Evolutionary conservation across 2,797 vertebrate genomes (phyloP).

Genomic region (Serranus cabrilla): DNA sequence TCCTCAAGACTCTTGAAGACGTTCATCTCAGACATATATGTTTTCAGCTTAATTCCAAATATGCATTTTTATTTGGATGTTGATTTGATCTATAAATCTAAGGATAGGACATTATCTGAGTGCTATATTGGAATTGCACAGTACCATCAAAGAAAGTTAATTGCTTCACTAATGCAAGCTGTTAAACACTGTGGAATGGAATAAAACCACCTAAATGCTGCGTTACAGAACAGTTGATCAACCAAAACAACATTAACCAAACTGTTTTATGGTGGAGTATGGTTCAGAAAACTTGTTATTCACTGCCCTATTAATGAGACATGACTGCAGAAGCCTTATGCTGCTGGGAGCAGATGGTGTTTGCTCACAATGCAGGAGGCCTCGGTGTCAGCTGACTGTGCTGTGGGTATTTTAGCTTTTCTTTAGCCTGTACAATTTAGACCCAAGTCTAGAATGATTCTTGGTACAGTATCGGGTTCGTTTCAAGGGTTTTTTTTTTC

Average conservation of each 20-base stretch:
- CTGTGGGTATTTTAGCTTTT: conserved; percentile 6
- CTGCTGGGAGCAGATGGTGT: not conserved
- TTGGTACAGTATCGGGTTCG: too few relatives aligned
- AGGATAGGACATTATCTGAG: not conserved
- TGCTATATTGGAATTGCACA: not conserved
- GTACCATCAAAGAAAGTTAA: not conserved
- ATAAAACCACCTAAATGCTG: not conserved
- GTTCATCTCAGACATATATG: not conserved
- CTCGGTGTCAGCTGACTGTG: conserved; percentile 9
- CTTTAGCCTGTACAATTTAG: not conserved
- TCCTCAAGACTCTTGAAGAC: not conserved
- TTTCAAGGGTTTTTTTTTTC: not conserved
- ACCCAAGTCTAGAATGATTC: not conserved
- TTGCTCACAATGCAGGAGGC: conserved; percentile 6
- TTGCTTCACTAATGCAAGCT: not conserved
- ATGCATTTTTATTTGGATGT: not conserved
- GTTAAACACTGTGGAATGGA: not conserved
- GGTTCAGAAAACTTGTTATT: not conserved
- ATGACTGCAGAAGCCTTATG: not conserved
- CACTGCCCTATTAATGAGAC: conserved; percentile 5
- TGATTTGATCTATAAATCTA: too few relatives aligned
- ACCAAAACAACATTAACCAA: not conserved
- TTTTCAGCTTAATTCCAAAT: not conserved
- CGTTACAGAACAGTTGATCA: not conserved
- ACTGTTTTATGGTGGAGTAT: not conserved